Evolutionary conservation across 2,888 invertebrate species (phyloP), one percentile per base, ranked within the genome.

Genomic region (Malachius bipustulatus): DNA sequence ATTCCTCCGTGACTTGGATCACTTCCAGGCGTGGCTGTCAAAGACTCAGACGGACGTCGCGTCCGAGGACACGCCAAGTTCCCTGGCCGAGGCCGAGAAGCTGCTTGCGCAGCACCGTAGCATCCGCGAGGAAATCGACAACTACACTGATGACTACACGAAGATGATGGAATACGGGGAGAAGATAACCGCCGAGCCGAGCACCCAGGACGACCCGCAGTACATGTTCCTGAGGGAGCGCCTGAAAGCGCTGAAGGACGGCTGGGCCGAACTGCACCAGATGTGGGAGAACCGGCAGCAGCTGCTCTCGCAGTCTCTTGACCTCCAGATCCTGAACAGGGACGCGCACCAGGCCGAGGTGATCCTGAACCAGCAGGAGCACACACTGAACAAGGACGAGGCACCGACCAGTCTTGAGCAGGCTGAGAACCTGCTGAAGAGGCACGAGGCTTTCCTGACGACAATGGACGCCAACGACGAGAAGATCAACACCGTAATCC

Each of bases 391-490:
- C 51, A 98, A 98, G 67, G 93, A 96, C 58, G 97, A 98, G 56
- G 85, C 87, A 2, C 94, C 96, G 61, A 65, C 71, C 12, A 90
- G 88, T 58, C 69, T 98, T 49, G 98, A 99, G 62, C 93, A 96
- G 60, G 98, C 96, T 15, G 98, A 99, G 63, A 91, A 91, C 60
- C 72, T 85, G 57, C 81, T 97, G 56, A 98, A 98, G 64, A 82
- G 93, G 31, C 94, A 98, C 65, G 97, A 98, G 62, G 93, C 96
- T 1, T 97, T 98, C 76, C 79, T 97, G 52, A 97, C 97, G 1
- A 97, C 97, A 3, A 94, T 98, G 93, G 97, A 98, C 62, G 98
- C 98, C 9, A 98, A 98, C 65, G 98, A 99, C 61, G 98, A 99
- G 60, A 98, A 98, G 67, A 89, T 99, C 58, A 94, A 96, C 61